Evolutionary conservation across 1,140 invertebrate genomes (phyloP), one percentile per base, ranked within the genome.

Genomic region (Subanguina moxae): DNA sequence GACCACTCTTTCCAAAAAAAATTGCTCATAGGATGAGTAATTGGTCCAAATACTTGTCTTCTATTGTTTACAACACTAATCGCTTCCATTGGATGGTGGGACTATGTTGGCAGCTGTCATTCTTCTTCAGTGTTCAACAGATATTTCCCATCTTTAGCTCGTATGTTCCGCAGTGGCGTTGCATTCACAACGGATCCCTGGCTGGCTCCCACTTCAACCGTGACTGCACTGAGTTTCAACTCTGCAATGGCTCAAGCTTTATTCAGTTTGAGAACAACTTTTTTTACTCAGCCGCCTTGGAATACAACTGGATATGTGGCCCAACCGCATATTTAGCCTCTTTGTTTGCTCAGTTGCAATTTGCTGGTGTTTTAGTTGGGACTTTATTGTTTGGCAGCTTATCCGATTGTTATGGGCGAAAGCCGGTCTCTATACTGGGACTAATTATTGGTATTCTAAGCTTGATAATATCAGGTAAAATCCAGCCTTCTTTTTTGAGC

Each of bases 141-240:
- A 78, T 81, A 38, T 80, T 80, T 67, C 72, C 78, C 11, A 82
- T 81, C 15, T 81, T 81, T 64, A 74, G 68, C 21, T 81, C 78
- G 59, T 81, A 82, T 64, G 70, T 80, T 15, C 79, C 79, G 15
- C 62, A 72, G 45, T 81, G 79, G 79, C 38, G 73, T 42, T 81
- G 79, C 45, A 19, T 21, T 15, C n/a, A 15, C 27, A 42, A 28
- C 30, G 64, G n/a, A 57, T 28, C 23, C 57, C 43, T 46, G 8
- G 19, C 28, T 15, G 9, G 11, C 32, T 38, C 32, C 3, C 32
- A 43, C 7, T 43, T 15, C 5, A 45, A 46, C 52, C 25, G 17
- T 56, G 30, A 15, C 58, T 52, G 48, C 23, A 15, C n/a, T 19
- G 48, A 19, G 23, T 32, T 21, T 67, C 11, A 28, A 48, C 45